Base-by-base conservation (phyloP, 1,140 invertebrate species). In the Tetramorium simillimum region DNA sequence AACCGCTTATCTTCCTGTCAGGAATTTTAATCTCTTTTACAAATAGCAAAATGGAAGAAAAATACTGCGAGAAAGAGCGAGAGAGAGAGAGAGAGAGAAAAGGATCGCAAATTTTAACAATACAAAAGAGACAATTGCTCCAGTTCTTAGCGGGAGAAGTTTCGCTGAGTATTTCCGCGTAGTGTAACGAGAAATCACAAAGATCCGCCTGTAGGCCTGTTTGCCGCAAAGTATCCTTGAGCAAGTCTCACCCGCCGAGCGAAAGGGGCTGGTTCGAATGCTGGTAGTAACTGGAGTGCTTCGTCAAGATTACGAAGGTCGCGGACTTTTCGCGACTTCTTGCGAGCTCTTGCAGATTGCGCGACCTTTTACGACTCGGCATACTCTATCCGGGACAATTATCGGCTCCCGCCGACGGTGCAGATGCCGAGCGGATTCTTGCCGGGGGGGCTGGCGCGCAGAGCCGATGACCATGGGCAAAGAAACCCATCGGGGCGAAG, bases 381-480 rank as follows among this genome's bases (percentile, higher is more conserved):
- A 21, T 16, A 37, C 40, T 49, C 40, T 49, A 49, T 21, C 33
- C 53, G 69, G 28, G 24, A 84, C 69, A 75, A 84, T 84, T 73
- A 73, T 73, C 69, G 80, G 24, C 24, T 62, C 12, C 12, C 24
- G 53, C 62, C 46, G 63, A 12, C 33, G 62, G n/a, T n/a, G 21
- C 75, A 40, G 58, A 75, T 58, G 56, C 62, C 67, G 67, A 37
- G 24, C 53, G 69, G 12, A 84, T 84, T 84, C 69, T 12, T 73
- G 62, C n/a, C 60, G 60, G n/a, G n/a, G n/a, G n/a, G 21, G 40
- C 24, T 6, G 73, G 51, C 46, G 24, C 40, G 2, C 24, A 14
- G 33, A 56, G 24, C 51, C 88, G 87, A 69, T 62, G 87, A 40
- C 84, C 88, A 82, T 90, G 87, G 70, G 72, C 84, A 33, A 69